These are phyloP conservation scores for Cyclophora albipunctata DNA, from an alignment of 2,888 invertebrate genomes.

Conservation along the genomic window DNA sequence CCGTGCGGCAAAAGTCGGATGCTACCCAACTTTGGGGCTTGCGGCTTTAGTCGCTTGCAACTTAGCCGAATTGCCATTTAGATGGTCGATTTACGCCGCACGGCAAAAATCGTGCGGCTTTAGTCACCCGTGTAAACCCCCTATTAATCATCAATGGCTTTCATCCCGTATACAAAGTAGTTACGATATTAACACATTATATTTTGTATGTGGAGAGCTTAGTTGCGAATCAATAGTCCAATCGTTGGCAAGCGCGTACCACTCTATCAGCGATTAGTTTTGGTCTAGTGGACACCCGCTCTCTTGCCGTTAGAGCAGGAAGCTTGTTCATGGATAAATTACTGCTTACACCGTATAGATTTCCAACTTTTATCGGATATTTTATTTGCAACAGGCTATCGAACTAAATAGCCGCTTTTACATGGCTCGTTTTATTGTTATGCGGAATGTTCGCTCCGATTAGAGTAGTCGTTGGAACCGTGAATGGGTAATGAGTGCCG, in stretches of 20 bases:
- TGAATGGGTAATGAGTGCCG: conserved; percentile 14
- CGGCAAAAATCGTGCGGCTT: conserved; percentile 25
- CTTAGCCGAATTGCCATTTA: conserved; percentile 28
- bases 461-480: conserved; percentile 5
- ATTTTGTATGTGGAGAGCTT: conserved; percentile 27
- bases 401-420: conserved; percentile 6
- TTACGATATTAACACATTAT: neutral
- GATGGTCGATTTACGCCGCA: conserved; percentile 20
- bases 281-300: conserved; percentile 62
- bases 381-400: conserved; percentile 9
- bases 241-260: conserved; percentile 62
- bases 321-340: conserved; percentile 37
- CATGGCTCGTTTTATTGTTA: conserved; percentile 9
- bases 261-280: conserved; percentile 72
- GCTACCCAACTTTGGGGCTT: conserved; percentile 34
- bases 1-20: conserved; percentile 32
- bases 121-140: conserved; percentile 26
- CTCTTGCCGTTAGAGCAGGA: conserved; percentile 41
- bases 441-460: conserved; percentile 1
- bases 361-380: conserved; percentile 12
- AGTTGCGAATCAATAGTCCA: conserved; percentile 60
- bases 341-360: conserved; percentile 29
- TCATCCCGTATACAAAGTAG: no score
- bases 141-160: no score
- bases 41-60: conserved; percentile 33